A percentile compares a stretch with the other conserved stretches of the same genome.
phyloP scores from a whole-genome alignment of 2,797 vertebrate species.

The Hafferia zeledoni region DNA sequence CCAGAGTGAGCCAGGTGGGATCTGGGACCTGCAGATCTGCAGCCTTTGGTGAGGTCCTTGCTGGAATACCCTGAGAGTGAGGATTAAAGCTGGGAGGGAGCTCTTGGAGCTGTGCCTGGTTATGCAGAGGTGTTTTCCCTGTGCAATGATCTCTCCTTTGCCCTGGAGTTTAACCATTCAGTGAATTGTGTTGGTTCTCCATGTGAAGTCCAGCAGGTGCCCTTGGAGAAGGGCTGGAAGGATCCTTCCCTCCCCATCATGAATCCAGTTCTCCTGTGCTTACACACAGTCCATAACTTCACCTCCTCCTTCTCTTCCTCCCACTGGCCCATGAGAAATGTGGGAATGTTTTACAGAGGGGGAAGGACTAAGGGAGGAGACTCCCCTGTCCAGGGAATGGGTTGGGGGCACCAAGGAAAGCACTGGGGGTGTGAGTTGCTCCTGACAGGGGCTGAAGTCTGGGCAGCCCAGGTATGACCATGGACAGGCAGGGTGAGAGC shows the following conservation, averaged over 20 bases:
- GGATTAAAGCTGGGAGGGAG: background rate
- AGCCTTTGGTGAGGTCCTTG: background rate
- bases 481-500: background rate
- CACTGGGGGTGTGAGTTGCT: rapidly evolving
- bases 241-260: background rate
- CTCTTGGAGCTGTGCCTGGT: background rate
- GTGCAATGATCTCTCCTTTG: background rate
- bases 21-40: background rate
- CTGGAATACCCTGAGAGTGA: background rate
- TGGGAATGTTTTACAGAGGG: background rate
- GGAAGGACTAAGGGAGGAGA: background rate
- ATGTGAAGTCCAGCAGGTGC: background rate
- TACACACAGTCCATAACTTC: background rate
- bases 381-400: background rate
- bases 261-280: background rate
- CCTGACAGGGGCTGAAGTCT: background rate
- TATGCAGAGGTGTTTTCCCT: background rate
- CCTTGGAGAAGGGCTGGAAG: background rate
- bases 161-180: rapidly evolving
- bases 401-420: too few species aligned
- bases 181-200: background rate
- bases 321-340: background rate
- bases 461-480: background rate
- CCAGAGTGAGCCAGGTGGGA: rapidly evolving
- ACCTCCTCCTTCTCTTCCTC: background rate